phyloP scores from a whole-genome alignment of 2,888 invertebrate species.

The Penaeus monodon region DNA sequence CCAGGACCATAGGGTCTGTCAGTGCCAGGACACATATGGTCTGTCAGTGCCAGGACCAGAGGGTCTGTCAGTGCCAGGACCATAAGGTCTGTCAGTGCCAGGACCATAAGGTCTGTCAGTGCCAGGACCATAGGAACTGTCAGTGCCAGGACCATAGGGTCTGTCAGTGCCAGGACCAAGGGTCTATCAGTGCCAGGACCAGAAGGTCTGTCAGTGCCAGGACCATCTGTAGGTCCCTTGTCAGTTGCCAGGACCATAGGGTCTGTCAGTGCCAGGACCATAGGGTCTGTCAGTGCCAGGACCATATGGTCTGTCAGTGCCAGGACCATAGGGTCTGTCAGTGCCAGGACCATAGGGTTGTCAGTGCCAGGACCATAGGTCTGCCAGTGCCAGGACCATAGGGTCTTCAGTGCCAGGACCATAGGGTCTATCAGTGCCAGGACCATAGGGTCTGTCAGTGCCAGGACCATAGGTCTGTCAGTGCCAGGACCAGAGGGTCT shows the following conservation, averaged over 20 bases:
- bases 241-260: conserved; percentile 7
- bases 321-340: not conserved
- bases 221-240: too few species aligned
- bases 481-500: not conserved
- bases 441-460: conserved; percentile 16
- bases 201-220: not conserved
- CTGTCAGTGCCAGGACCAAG: too few species aligned
- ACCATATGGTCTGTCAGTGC: not conserved
- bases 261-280: conserved; percentile 1
- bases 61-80: conserved; percentile 8
- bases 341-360: not conserved
- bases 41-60: not conserved
- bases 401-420: conserved; percentile 7
- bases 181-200: not conserved
- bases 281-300: conserved; percentile 1
- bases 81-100: conserved; percentile 1
- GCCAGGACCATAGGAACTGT: not conserved
- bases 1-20: too few species aligned
- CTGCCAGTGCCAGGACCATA: not conserved
- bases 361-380: conserved; percentile 5
- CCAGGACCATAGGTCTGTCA: not conserved
- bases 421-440: not conserved
- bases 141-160: too few species aligned
- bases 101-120: conserved; percentile 11
- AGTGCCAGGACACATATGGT: not conserved